Conservation (phyloP, 2,888 invertebrate species). For the Malacosoma neustria region DNA sequence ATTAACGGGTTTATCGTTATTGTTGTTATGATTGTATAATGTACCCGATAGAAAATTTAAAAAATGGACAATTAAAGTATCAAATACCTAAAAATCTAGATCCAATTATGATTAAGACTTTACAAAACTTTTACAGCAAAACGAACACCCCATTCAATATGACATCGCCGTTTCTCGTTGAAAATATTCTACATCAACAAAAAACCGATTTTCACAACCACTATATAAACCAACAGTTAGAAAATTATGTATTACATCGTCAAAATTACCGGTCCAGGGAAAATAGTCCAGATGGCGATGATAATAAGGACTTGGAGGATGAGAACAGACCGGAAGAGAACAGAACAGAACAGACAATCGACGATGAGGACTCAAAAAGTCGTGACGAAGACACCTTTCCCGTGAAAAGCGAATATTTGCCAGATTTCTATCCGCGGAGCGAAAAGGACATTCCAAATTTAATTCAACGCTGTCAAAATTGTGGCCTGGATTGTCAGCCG, state of each 20-base stretch:
- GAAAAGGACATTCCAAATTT: conserved; percentile 60
- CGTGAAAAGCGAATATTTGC: conserved; percentile 47
- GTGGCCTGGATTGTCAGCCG: conserved; percentile 73
- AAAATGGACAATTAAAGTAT: conserved; percentile 58
- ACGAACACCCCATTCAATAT: conserved; percentile 61
- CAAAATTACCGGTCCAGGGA: conserved; percentile 50
- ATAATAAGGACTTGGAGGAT: conserved; percentile 41
- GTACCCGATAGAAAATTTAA: conserved; percentile 58
- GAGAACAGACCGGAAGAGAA: conserved; percentile 32
- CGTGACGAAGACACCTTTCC: conserved; percentile 38
- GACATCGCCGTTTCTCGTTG: conserved; percentile 77
- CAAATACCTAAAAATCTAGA: conserved; percentile 46
- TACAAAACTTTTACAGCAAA: conserved; percentile 58
- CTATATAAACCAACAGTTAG: conserved; percentile 70
- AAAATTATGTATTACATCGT: conserved; percentile 49
- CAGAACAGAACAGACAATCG: conserved; percentile 36
- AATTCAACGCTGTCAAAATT: conserved; percentile 64
- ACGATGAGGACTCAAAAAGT: conserved; percentile 56
- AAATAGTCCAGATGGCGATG: conserved; percentile 53
- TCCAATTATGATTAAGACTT: conserved; percentile 68
- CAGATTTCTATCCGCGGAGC: conserved; percentile 39
- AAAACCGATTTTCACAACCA: conserved; percentile 65
- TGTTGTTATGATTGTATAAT: conserved; percentile 39
- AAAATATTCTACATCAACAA: conserved; percentile 76
- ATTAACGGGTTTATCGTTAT: not conserved